Percentiles rank a stretch among this genome's conserved stretches.
Evolutionary conservation across 2,888 invertebrate species (phyloP).

Genomic region (Cantharis flavilabris): DNA sequence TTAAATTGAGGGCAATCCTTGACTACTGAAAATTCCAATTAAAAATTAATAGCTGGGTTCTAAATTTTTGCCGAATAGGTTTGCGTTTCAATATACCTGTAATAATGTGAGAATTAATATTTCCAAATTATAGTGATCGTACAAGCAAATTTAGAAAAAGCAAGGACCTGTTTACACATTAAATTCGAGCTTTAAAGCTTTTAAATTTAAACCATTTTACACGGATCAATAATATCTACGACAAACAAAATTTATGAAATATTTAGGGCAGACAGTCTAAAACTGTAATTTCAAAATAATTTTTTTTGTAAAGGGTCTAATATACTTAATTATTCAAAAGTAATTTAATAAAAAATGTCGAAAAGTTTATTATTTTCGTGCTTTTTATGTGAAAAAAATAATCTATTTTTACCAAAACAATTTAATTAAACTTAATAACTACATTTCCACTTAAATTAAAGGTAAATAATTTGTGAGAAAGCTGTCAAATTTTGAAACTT

Average conservation of each 20-base stretch:
- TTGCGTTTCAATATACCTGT: neutral
- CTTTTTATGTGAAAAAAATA: neutral
- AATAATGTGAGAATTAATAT: neutral
- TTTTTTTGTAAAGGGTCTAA: neutral
- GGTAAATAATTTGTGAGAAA: no score
- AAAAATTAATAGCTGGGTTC: neutral
- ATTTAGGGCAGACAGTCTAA: neutral
- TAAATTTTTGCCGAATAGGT: neutral
- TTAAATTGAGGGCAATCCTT: neutral
- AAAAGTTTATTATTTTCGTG: neutral
- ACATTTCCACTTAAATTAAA: no score
- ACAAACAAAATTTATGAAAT: neutral
- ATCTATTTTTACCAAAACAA: no score
- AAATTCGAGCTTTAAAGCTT: neutral
- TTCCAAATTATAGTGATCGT: neutral
- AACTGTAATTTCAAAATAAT: neutral
- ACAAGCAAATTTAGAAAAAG: neutral
- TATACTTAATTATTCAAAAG: neutral
- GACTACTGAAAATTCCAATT: neutral
- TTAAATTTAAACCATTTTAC: neutral
- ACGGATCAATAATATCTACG: neutral
- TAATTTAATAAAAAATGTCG: neutral
- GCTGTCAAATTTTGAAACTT: no score
- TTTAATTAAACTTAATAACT: neutral
- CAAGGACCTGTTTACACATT: neutral